Evolutionary conservation across 2,113 vertebrate species (phyloP), one percentile per base, ranked within the genome.

Genomic region (Grus americana): DNA sequence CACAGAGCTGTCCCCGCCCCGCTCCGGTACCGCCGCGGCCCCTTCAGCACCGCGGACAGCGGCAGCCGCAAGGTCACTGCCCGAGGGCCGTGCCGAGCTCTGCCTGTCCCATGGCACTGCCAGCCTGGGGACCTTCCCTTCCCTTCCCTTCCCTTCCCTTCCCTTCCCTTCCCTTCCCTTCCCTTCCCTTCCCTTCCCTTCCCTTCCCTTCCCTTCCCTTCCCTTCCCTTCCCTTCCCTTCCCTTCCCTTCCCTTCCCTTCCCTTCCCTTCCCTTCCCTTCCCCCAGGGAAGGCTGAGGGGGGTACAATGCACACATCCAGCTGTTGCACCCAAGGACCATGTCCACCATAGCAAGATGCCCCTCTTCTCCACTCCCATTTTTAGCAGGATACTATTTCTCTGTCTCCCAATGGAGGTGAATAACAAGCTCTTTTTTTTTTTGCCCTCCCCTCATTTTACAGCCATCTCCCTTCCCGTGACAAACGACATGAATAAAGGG

Each of bases 391-490:
- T 13, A 71, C 18, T 54, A 49, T 82, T 83, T 89, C 15, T 58
- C 15, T 71, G 16, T 73, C 14, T 85, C 36, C 16, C 40, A 36
- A 59, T 49, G 26, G 26, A 79, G 8, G 47, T 40, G 5, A 93
- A 83, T 95, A 94, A 95, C 54, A 76, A 76, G 12, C 15, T 91
- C 17, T 86, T 62, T 80, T 73, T 52, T 55, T 52, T 55, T 20
- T 62, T 10, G 21, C 50, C 79, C 12, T 85, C 32, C 54, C 38
- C 83, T 93, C 55, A 19, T 80, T 94, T 85, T 78, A 49, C 87
- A 98, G 98, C 93, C 5, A n/a, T 96, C 58, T 96, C 98, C 66
- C 95, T 98, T 79, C 98, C 98, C 4, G 97, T 98, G 94, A 95
- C 94, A 93, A 98, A 97, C 21, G 97, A 97, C 72, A 86, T 96